Conservation (phyloP, 2,797 vertebrate species). For the Semaprochilodus insignis region DNA sequence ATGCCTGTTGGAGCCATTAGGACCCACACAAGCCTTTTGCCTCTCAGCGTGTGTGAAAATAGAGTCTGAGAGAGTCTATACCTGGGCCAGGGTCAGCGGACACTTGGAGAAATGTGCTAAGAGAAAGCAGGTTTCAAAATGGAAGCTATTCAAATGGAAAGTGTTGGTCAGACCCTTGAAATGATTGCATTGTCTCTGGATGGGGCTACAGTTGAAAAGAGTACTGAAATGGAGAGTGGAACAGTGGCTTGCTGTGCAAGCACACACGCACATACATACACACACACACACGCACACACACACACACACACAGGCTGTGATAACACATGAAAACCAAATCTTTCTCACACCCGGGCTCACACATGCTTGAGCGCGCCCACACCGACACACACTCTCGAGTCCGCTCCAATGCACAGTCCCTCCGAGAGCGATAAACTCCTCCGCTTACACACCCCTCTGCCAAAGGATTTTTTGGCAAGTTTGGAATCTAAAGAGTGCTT, state of each 20-base stretch:
- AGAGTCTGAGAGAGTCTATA: not conserved
- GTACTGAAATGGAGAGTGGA: not conserved
- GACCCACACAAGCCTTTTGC: not conserved
- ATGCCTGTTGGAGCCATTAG: constrained; percentile 31
- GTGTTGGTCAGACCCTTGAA: not conserved
- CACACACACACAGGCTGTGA: not conserved
- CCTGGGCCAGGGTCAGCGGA: not conserved
- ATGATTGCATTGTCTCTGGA: not conserved
- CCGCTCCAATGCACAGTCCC: not conserved
- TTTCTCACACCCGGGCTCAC: not conserved
- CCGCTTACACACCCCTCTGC: not conserved
- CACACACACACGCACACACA: not conserved
- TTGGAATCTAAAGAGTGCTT: not conserved
- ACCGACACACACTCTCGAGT: not conserved
- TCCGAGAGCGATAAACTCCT: constrained; percentile 4
- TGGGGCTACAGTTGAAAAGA: not conserved
- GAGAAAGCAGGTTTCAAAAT: not conserved
- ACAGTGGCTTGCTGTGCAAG: not conserved
- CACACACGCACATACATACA: not conserved
- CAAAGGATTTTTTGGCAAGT: not conserved
- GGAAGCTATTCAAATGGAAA: not conserved
- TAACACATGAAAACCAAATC: not conserved
- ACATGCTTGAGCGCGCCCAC: not conserved
- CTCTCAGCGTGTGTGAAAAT: not conserved
- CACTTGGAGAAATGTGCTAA: not conserved